Base-by-base conservation (phyloP, 2,888 invertebrate genomes). In the Nipponacmea schrenckii region DNA sequence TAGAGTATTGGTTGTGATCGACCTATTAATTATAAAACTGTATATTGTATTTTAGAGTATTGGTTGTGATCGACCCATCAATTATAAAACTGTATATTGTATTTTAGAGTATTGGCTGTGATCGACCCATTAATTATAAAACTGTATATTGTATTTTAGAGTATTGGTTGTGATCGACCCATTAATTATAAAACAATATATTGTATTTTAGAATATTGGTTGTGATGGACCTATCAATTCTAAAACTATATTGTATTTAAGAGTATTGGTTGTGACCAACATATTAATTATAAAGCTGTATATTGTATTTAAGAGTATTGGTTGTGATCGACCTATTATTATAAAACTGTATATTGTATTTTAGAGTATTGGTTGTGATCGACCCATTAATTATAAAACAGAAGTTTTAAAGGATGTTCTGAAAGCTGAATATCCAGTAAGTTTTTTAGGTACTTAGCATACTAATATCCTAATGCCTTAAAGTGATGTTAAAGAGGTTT, bases 351-450 rank as follows among this genome's bases (percentile, higher is more conserved):
- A 17, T 66, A 48, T 56, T 31, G 62, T 69, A 31, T 78, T 79
- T 1, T 68, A 84, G 83, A 78, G 78, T 26, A 75, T 87, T 31
- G 86, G 87, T 17, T 87, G 86, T 82, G 85, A 88, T 69, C 74
- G 87, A 44, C 83, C 87, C 4, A 80, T 88, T n/a, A 87, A 88
- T 72, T 87, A 88, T 80, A 86, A 80, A 17, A 83, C 78, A 67
- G 88, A 88, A 77, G 80, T 80, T 50, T 69, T 88, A 46, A 77
- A 77, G 70, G 78, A 81, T 0, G 86, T 88, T n/a, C 73, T 88
- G 26, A 83, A 78, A 66, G 77, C 74, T 56, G 87, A 88, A 75
- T 88, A 86, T 70, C 85, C 85, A 27, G 85, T 85, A 78, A 78
- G 79, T 77, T n/a, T 17, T 8, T 56, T 31, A 44, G 8, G 15